phyloP scores from a whole-genome alignment of 2,888 invertebrate genomes.

The Andrena minutula region DNA sequence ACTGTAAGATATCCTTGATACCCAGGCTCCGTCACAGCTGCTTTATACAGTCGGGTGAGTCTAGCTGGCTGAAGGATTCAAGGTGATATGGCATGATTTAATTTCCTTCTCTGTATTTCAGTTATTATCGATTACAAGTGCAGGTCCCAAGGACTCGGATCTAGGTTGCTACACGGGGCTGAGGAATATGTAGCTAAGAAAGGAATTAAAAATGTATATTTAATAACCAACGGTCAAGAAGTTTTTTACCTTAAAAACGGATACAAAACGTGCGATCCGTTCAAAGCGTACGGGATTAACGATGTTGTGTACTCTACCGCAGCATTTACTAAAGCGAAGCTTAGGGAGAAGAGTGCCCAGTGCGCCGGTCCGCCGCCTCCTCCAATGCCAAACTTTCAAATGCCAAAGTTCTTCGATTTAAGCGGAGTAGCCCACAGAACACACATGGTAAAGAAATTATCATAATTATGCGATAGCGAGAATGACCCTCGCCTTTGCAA shows the following conservation, averaged over 20 bases:
- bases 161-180: slow-evolving; percentile 90
- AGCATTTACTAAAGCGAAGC: slow-evolving; percentile 50
- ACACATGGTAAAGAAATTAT: slow-evolving; percentile 82
- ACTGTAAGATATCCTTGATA: slow-evolving; percentile 92
- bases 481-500: slow-evolving; percentile 23
- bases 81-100: not conserved
- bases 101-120: slow-evolving; percentile 65
- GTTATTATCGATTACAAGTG: slow-evolving; percentile 91
- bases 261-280: slow-evolving; percentile 89
- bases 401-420: slow-evolving; percentile 69
- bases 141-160: slow-evolving; percentile 92
- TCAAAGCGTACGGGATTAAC: slow-evolving; percentile 88
- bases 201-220: slow-evolving; percentile 88
- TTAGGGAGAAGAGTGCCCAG: slow-evolving; percentile 64
- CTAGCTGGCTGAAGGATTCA: not conserved
- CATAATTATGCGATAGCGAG: slow-evolving; percentile 41
- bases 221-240: slow-evolving; percentile 91
- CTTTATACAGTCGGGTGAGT: slow-evolving; percentile 90
- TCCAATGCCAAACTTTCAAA: slow-evolving; percentile 80
- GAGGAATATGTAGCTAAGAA: slow-evolving; percentile 90
- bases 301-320: slow-evolving; percentile 68
- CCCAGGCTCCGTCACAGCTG: slow-evolving; percentile 90
- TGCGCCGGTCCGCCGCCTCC: slow-evolving; percentile 82
- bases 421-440: slow-evolving; percentile 79
- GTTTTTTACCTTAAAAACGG: slow-evolving; percentile 91